Evolutionary conservation across 2,113 vertebrate genomes (phyloP).

Genomic region (Thermophis baileyi): DNA sequence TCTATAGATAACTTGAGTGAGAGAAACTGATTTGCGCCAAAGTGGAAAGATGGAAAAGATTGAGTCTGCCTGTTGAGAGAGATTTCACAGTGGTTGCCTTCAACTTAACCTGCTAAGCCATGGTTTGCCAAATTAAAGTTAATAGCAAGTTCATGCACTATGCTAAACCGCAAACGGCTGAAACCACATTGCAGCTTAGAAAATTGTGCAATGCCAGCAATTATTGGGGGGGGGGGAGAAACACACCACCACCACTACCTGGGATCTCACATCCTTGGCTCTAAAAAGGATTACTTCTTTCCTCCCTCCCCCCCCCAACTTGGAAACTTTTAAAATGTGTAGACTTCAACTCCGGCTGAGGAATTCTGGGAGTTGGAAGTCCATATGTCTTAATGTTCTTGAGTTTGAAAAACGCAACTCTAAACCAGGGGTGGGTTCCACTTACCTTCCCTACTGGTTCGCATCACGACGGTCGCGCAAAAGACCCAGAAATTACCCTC

Average conservation of each 20-base stretch:
- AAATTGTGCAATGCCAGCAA: not conserved
- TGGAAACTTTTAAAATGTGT: not conserved
- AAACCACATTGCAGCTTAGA: not conserved
- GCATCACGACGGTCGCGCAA: too few relatives aligned
- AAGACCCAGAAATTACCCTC: too few relatives aligned
- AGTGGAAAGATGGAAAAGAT: not conserved
- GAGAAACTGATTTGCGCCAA: not conserved
- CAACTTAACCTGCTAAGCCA: not conserved
- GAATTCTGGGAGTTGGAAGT: not conserved
- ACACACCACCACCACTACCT: not conserved
- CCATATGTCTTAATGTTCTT: not conserved
- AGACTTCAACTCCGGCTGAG: not conserved
- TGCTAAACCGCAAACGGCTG: not conserved
- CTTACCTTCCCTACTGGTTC: too few relatives aligned
- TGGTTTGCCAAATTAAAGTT: not conserved
- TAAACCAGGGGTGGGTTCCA: too few relatives aligned
- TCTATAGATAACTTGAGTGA: not conserved
- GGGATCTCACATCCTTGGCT: not conserved
- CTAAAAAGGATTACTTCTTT: not conserved
- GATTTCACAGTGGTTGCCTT: not conserved
- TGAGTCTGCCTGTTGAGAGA: not conserved
- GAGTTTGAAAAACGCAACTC: too few relatives aligned
- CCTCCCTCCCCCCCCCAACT: accelerated
- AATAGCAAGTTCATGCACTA: not conserved
- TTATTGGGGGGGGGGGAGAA: not conserved